Conservation (phyloP, 2,797 vertebrate species). For the Cossypha caffra region DNA sequence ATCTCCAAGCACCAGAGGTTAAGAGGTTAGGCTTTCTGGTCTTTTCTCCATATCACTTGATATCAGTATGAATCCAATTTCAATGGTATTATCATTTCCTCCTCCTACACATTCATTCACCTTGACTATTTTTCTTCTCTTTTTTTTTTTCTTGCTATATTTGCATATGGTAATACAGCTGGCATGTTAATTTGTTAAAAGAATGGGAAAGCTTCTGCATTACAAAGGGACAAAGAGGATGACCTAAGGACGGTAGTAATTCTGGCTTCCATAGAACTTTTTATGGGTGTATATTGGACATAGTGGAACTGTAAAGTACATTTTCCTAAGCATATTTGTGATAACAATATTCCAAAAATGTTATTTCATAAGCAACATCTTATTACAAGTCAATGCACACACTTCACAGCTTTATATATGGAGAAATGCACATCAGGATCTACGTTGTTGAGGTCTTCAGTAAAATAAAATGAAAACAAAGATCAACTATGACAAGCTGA, state of each 20-base stretch:
- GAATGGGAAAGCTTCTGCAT: background rate
- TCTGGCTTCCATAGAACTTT: background rate
- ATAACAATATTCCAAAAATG: background rate
- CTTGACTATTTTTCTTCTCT: background rate
- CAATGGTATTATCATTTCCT: background rate
- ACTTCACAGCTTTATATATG: background rate
- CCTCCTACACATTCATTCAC: background rate
- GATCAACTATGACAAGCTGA: background rate
- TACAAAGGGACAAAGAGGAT: background rate
- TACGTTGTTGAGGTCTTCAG: background rate
- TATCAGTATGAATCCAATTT: background rate
- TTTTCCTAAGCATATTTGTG: background rate
- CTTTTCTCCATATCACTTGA: background rate
- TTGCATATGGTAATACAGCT: background rate
- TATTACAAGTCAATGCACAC: background rate
- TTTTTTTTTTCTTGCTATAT: background rate
- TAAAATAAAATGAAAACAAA: background rate
- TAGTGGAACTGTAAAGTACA: background rate
- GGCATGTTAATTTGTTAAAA: background rate
- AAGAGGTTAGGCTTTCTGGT: background rate
- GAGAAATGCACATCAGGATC: background rate
- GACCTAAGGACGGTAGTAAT: background rate
- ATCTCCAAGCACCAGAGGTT: slow-evolving; percentile 19
- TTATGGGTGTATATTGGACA: background rate
- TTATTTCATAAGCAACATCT: background rate